Evolutionary conservation across 2,797 vertebrate genomes (phyloP).

Genomic region (Micropoecilia bifurca): DNA sequence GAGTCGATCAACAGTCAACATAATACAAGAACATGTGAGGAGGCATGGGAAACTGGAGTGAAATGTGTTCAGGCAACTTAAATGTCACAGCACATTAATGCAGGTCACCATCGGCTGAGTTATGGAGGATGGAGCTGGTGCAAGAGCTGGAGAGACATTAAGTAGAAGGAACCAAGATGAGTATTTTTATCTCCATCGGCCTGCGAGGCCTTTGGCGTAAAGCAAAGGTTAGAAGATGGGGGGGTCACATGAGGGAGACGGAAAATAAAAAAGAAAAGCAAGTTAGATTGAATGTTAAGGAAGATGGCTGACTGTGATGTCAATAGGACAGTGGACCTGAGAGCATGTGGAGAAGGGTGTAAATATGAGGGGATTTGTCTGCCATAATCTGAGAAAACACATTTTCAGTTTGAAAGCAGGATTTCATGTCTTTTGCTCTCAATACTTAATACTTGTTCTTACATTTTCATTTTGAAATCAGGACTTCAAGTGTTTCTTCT

Average conservation of each 20-base stretch:
- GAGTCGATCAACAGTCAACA: neutral
- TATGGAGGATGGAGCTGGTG: slow-evolving; percentile 10
- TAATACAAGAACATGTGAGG: no score
- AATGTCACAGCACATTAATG: slow-evolving; percentile 39
- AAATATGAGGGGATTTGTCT: neutral
- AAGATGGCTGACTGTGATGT: slow-evolving; percentile 26
- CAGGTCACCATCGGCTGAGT: slow-evolving; percentile 1
- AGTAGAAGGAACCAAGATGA: slow-evolving; percentile 6
- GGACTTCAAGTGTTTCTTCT: no score
- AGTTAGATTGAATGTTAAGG: slow-evolving; percentile 29
- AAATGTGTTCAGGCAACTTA: slow-evolving; percentile 11
- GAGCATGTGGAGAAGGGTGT: slow-evolving; percentile 17
- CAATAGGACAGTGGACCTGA: slow-evolving; percentile 4
- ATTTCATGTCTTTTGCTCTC: no score
- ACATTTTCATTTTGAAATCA: no score
- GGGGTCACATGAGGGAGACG: neutral
- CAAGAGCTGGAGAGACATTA: slow-evolving; percentile 7
- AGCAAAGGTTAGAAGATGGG: slow-evolving; percentile 47
- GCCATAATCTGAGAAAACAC: no score
- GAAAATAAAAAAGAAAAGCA: slow-evolving; percentile 5
- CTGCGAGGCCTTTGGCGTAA: slow-evolving; percentile 33
- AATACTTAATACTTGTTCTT: no score
- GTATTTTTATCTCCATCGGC: slow-evolving; percentile 19
- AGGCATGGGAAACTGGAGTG: neutral
- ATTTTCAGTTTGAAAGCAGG: no score